Evolutionary conservation across 2,797 vertebrate species (phyloP).

Genomic region (Zenarchopterus dispar): DNA sequence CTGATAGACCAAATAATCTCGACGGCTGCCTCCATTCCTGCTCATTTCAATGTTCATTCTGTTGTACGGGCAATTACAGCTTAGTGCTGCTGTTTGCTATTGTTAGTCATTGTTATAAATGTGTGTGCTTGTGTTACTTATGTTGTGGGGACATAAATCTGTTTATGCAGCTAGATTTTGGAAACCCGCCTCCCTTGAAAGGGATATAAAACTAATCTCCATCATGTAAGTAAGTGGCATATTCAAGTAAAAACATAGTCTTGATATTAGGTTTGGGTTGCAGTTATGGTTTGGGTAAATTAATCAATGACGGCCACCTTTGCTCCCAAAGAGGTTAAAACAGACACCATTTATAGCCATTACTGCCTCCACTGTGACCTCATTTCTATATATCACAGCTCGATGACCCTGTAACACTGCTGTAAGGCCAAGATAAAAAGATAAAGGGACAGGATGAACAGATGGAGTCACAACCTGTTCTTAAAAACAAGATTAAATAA

Average conservation of each 20-base stretch:
- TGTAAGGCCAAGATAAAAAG: background rate
- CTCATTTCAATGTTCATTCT: slow-evolving; percentile 67
- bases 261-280: background rate
- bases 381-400: slow-evolving; percentile 28
- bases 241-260: background rate
- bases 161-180: background rate
- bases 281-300: background rate
- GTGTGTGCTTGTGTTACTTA: slow-evolving; percentile 2
- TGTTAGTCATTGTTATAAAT: slow-evolving; percentile 32
- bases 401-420: background rate
- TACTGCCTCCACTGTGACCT: slow-evolving; percentile 58
- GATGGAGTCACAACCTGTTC: slow-evolving; percentile 7
- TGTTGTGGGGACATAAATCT: slow-evolving; percentile 10
- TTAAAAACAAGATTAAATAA: slow-evolving; percentile 15
- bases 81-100: slow-evolving; percentile 42
- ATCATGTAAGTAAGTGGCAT: background rate
- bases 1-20: slow-evolving; percentile 65
- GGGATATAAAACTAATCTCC: background rate
- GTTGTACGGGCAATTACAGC: slow-evolving; percentile 67
- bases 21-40: slow-evolving; percentile 62
- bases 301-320: slow-evolving; percentile 35
- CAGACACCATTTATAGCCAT: slow-evolving; percentile 54
- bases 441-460: slow-evolving; percentile 6
- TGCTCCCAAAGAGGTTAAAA: slow-evolving; percentile 42
- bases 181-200: background rate